Percentiles rank a stretch among this genome's conserved stretches.
These are phyloP conservation scores for Metalampra italica DNA, from an alignment of 2,888 invertebrate species.

Conservation along the genomic window DNA sequence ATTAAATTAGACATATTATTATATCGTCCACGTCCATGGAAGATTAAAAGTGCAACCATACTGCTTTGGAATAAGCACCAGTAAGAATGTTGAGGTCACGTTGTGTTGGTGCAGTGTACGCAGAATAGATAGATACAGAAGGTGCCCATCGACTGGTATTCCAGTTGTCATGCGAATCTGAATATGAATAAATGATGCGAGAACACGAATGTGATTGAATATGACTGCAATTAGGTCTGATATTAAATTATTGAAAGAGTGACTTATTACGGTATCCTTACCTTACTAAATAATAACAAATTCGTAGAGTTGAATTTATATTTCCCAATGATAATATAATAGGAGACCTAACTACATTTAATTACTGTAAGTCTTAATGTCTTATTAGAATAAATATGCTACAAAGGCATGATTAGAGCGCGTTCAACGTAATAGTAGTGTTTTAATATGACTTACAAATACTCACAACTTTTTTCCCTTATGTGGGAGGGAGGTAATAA, in stretches of 20 bases:
- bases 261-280: background rate
- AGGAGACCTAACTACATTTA: no score
- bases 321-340: no score
- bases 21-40: background rate
- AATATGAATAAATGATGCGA: slow-evolving; percentile 35
- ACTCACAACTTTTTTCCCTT: no score
- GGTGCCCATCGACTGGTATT: slow-evolving; percentile 17
- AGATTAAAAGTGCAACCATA: slow-evolving; percentile 8
- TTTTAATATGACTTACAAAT: no score
- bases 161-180: slow-evolving; percentile 32
- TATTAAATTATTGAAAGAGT: background rate
- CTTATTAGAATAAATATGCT: no score
- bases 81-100: background rate
- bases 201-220: slow-evolving; percentile 15
- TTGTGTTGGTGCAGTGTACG: background rate
- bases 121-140: slow-evolving; percentile 16
- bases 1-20: slow-evolving; percentile 28
- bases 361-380: no score
- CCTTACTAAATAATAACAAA: background rate
- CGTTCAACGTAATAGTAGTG: no score
- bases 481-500: no score
- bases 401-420: no score
- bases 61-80: background rate
- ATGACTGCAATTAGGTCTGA: slow-evolving; percentile 13
- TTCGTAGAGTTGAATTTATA: no score